Evolutionary conservation across 2,113 vertebrate genomes (phyloP).

Genomic region (Xiphorhynchus elegans): DNA sequence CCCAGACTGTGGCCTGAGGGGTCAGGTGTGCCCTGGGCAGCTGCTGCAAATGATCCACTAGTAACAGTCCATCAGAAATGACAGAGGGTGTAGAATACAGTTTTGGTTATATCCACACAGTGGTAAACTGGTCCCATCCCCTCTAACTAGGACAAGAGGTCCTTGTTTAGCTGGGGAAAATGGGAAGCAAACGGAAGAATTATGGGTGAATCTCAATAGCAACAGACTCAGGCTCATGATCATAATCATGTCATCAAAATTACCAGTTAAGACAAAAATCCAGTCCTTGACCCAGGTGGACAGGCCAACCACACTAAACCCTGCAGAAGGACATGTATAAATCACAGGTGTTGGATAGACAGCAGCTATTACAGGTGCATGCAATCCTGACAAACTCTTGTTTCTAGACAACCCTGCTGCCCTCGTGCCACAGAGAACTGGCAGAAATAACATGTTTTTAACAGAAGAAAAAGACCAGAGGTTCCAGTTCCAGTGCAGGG

Average conservation of each 20-base stretch:
- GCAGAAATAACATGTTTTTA: rapidly evolving
- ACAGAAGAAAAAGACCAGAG: not conserved
- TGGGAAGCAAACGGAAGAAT: not conserved
- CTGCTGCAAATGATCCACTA: too few species aligned
- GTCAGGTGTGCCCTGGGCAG: too few species aligned
- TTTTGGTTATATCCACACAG: too few species aligned
- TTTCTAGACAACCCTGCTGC: not conserved
- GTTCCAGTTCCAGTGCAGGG: not conserved
- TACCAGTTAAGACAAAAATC: not conserved
- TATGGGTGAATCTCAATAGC: not conserved
- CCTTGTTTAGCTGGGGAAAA: not conserved
- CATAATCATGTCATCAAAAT: not conserved
- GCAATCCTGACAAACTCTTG: not conserved
- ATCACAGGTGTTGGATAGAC: not conserved
- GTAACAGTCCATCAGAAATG: too few species aligned
- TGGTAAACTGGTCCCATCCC: too few species aligned
- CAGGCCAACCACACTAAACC: not conserved
- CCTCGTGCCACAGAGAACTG: rapidly evolving
- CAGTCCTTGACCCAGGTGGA: not conserved
- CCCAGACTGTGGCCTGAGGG: too few species aligned
- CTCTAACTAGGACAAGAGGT: too few species aligned
- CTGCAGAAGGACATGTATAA: too few species aligned
- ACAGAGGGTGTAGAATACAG: too few species aligned
- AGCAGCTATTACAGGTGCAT: not conserved
- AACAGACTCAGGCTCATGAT: not conserved